Conservation (phyloP, 2,113 vertebrate species). For the Chitala chitala region DNA sequence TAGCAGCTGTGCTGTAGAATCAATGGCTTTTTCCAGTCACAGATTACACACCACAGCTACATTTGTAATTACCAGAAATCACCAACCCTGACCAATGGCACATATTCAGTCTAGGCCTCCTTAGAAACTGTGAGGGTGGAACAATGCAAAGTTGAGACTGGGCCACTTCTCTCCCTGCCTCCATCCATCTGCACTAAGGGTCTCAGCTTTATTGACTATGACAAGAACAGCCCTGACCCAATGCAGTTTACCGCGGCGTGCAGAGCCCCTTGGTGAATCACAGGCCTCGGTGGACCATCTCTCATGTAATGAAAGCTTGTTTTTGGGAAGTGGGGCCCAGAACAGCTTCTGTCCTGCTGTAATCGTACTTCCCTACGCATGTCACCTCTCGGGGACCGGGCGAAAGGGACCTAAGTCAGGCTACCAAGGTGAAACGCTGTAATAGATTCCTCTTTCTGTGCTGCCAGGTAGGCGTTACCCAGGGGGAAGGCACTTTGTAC, state of each 20-base stretch:
- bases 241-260: slow-evolving; percentile 20
- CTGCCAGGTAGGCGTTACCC: slow-evolving; percentile 11
- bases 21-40: slow-evolving; percentile 53
- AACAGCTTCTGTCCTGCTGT: slow-evolving; percentile 34
- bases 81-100: slow-evolving; percentile 9
- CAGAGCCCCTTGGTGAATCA: slow-evolving; percentile 34
- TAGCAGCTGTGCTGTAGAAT: slow-evolving; percentile 50
- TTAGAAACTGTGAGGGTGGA: neutral
- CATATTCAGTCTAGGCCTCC: neutral
- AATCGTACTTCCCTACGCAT: slow-evolving; percentile 33
- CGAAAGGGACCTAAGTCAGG: slow-evolving; percentile 21
- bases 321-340: slow-evolving; percentile 33
- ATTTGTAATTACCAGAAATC: slow-evolving; percentile 49
- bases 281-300: slow-evolving; percentile 27
- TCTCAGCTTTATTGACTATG: slow-evolving; percentile 31
- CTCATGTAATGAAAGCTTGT: slow-evolving; percentile 42
- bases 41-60: slow-evolving; percentile 54
- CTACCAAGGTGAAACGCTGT: slow-evolving; percentile 21
- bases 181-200: slow-evolving; percentile 28
- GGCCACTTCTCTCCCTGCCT: neutral
- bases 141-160: neutral
- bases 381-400: slow-evolving; percentile 30
- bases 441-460: slow-evolving; percentile 22
- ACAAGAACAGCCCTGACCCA: slow-evolving; percentile 30
- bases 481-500: slow-evolving; percentile 5